Evolutionary conservation across 2,888 invertebrate genomes (phyloP).

Genomic region (Kryphioiulus occultus): DNA sequence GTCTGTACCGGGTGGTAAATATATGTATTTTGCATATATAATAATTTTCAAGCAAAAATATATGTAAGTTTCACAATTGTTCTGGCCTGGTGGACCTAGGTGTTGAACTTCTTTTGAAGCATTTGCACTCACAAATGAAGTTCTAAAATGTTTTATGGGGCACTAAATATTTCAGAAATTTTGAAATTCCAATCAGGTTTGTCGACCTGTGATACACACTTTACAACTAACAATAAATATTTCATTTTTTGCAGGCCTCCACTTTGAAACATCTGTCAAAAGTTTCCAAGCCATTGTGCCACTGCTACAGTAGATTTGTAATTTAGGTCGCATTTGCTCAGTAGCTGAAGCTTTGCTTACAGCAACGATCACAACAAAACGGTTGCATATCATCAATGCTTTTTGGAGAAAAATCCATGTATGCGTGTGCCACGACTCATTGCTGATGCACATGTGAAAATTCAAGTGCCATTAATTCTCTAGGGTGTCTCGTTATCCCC

Average conservation of each 20-base stretch:
- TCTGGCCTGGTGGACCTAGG: too few relatives aligned
- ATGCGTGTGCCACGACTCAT: neutral
- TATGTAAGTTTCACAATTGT: too few relatives aligned
- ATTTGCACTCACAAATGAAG: too few relatives aligned
- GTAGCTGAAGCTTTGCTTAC: neutral
- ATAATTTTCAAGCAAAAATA: too few relatives aligned
- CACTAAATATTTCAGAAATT: neutral
- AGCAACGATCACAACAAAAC: neutral
- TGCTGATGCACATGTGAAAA: neutral
- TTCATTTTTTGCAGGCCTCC: neutral
- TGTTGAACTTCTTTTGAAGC: too few relatives aligned
- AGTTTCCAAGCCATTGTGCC: neutral
- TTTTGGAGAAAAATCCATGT: neutral
- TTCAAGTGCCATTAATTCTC: conserved; percentile 16
- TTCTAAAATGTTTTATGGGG: neutral
- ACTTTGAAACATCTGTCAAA: neutral
- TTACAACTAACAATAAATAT: neutral
- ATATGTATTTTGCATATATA: too few relatives aligned
- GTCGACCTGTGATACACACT: neutral
- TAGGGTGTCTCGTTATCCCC: conserved; percentile 1
- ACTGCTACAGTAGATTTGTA: conserved; percentile 3
- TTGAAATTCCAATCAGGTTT: neutral
- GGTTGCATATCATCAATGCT: neutral
- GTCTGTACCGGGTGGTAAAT: too few relatives aligned
- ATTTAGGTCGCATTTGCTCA: conserved; percentile 9